Evolutionary conservation across 1,140 invertebrate species (phyloP).

Genomic region (Ceratosolen solmsi): DNA sequence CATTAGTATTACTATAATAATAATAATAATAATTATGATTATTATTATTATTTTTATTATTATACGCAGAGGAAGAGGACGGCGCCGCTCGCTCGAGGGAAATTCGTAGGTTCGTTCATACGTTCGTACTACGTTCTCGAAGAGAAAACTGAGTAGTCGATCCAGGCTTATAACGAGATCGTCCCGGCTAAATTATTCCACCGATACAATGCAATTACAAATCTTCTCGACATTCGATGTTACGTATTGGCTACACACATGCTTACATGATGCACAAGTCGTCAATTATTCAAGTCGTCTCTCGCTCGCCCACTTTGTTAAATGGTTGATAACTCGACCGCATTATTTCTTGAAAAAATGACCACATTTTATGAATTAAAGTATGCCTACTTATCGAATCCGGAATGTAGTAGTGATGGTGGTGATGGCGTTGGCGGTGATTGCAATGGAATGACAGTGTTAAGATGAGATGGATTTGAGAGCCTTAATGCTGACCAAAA

Average conservation of each 20-base stretch:
- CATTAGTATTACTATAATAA: too few relatives aligned
- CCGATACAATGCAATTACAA: conserved; percentile 9
- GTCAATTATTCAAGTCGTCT: neutral
- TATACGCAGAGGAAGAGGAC: conserved; percentile 44
- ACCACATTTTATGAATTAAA: neutral
- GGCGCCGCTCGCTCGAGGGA: conserved; percentile 38
- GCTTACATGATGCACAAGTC: neutral
- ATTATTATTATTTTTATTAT: too few relatives aligned
- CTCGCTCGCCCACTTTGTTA: neutral
- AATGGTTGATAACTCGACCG: neutral
- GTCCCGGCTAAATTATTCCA: neutral
- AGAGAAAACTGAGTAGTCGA: conserved; percentile 10
- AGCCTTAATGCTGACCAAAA: neutral
- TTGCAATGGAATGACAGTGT: neutral
- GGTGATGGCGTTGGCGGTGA: too few relatives aligned
- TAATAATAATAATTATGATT: too few relatives aligned
- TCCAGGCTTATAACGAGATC: neutral
- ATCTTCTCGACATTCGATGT: neutral
- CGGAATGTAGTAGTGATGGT: too few relatives aligned
- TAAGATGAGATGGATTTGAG: neutral
- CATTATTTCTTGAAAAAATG: neutral
- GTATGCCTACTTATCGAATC: neutral
- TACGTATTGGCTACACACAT: conserved; percentile 16
- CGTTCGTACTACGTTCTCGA: neutral
- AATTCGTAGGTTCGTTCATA: conserved; percentile 4